These are phyloP conservation scores for Cardiocondyla obscurior DNA, from an alignment of 1,140 invertebrate genomes.

Conservation along the genomic window DNA sequence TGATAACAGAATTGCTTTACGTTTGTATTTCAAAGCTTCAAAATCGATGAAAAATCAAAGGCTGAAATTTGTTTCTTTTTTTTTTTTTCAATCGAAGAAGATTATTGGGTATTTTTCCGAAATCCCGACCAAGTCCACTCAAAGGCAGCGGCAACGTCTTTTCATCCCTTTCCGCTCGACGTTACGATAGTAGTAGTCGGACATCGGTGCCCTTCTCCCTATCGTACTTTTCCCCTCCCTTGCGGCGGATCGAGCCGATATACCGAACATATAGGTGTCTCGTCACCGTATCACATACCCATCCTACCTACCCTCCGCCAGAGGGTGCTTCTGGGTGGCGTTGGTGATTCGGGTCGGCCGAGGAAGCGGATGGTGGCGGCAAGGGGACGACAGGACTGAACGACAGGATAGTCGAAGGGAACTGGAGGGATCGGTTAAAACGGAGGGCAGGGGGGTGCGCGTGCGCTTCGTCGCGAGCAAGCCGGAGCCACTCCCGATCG, in stretches of 20 bases:
- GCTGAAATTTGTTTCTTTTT: no score
- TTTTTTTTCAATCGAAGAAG: background rate
- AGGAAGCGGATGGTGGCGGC: conserved; percentile 23
- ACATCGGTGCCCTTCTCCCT: conserved; percentile 46
- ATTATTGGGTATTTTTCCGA: conserved; percentile 11
- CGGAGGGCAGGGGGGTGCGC: conserved; percentile 64
- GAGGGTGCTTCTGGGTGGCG: conserved; percentile 63
- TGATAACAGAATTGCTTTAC: background rate
- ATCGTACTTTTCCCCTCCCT: conserved; percentile 56
- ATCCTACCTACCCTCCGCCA: conserved; percentile 62
- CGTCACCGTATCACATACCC: conserved; percentile 72
- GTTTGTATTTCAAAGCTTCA: background rate
- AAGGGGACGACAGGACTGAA: conserved; percentile 53
- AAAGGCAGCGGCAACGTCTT: conserved; percentile 56
- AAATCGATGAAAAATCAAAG: conserved; percentile 12
- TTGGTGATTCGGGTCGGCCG: conserved; percentile 56
- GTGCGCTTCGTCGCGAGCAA: conserved; percentile 66
- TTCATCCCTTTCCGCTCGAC: conserved; percentile 64
- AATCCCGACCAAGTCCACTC: conserved; percentile 50
- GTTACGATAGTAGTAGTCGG: conserved; percentile 55
- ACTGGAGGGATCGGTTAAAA: conserved; percentile 58
- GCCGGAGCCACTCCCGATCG: conserved; percentile 76
- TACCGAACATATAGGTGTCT: conserved; percentile 71
- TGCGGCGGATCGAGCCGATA: conserved; percentile 62
- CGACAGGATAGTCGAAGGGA: conserved; percentile 55